Base-by-base conservation (phyloP, 2,797 vertebrate genomes). In the Dendrocincla fuliginosa region DNA sequence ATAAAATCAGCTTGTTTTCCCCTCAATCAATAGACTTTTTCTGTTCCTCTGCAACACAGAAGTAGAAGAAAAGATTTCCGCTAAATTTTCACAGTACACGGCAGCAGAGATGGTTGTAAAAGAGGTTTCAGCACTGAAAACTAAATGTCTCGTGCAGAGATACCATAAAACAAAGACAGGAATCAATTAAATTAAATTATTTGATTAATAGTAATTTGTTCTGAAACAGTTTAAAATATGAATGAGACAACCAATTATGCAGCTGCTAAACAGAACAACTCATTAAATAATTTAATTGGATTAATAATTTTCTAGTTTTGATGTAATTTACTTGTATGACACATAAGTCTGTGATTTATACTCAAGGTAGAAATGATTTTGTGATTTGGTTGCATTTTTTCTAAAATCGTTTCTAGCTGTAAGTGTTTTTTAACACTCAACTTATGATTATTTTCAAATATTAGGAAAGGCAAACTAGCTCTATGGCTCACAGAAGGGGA, bases 241-340 rank as follows among this genome's bases (percentile, higher is more conserved):
- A 41, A 97, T 94, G 89, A 97, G 97, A 85, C 35, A 60, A 71
- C 67, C 90, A 93, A 88, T 90, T 95, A 93, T 23, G 57, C 87
- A 97, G 94, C 90, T 96, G 94, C 91, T 93, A 90, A 93, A 95
- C 39, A 92, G 92, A 91, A 95, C 82, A 91, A 90, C 84, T 95
- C 90, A 88, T 83, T 96, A 94, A 96, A 96, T 96, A 95, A 96
- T 97, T 97, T 93, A 96, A 96, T 39, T 88, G 50, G n/a, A 77
- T 89, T 90, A 82, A 89, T 92, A 81, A 69, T 95, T 95, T 94
- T 93, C 91, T 91, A 83, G 78, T 89, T 93, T 92, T 91, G 55
- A 81, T 79, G 74, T 50, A 56, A 81, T 92, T 94, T 93, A 77
- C 32, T 82, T 70, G 50, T 46, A 81, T 74, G 84, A 93, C 76